Evolutionary conservation across 1,140 invertebrate genomes (phyloP), one percentile per base, ranked within the genome.

Genomic region (Drosophila nikananu): DNA sequence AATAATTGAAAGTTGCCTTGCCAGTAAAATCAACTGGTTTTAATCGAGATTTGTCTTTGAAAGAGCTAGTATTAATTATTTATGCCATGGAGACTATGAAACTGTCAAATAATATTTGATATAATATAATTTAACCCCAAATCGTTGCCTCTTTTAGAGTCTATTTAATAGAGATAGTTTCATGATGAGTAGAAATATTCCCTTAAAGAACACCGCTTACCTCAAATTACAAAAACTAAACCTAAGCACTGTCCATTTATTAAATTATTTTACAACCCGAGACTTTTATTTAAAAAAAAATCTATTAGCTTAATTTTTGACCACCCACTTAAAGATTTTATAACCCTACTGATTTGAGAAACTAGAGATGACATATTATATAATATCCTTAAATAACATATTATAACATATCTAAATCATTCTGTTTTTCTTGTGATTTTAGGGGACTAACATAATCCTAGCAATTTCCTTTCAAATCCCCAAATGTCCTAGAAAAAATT

Each of bases 1-100:
- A n/a, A 68, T 3, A 66, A 39, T 19, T 41, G 49, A 57, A 75
- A 75, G 32, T 75, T 63, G 55, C 12, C 25, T 51, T 70, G 21
- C 4, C 15, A 35, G 17, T 15, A 19, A 54, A 21, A 37, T 15
- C 23, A 27, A 54, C 27, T 35, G 9, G 39, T 23, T 65, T 39
- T 5, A 48, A 64, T 27, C 41, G 17, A 37, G 44, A 21, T 76
- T 55, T 35, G 21, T 19, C 42, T 10, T 55, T 21, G 5, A n/a
- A 32, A 54, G 13, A 23, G 1, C 21, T 13, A 39, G 19, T 58
- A 41, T 58, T 58, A 25, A 37, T 37, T n/a, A 57, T 15, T n/a
- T 13, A 13, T 25, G 12, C 32, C 32, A 13, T 35, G 2, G 32
- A 21, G 32, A n/a, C 21, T 19, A 9, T 37, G 13, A 13, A 23